A percentile compares a stretch with the other conserved stretches of the same genome.
Evolutionary conservation across 2,113 vertebrate species (phyloP).

Genomic region (Corythornis vintsioides): DNA sequence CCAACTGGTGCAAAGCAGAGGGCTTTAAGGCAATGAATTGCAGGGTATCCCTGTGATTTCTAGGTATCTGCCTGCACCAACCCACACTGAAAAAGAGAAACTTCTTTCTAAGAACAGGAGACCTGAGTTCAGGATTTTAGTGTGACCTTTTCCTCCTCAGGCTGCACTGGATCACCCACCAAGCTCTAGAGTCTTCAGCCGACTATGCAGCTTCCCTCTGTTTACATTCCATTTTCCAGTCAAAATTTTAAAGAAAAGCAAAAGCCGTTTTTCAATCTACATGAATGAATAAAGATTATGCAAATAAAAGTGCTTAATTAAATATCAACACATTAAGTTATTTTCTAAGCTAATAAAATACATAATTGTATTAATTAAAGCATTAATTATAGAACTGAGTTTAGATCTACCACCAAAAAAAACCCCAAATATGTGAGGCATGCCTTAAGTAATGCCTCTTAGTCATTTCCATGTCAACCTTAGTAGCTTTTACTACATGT

Average conservation of each 20-base stretch:
- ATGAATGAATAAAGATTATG: constrained; percentile 30
- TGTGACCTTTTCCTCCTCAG: not conserved
- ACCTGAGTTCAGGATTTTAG: not conserved
- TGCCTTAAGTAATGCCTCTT: not conserved
- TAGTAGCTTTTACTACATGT: not conserved
- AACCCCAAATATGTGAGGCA: not conserved
- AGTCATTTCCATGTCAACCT: not conserved
- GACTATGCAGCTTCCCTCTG: not conserved
- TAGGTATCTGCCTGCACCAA: fast-evolving
- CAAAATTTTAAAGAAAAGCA: not conserved
- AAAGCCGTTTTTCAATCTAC: not conserved
- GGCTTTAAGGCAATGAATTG: not conserved
- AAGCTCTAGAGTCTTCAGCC: not conserved
- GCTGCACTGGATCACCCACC: not conserved
- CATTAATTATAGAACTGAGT: constrained; percentile 11
- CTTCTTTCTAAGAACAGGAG: not conserved
- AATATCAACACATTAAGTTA: constrained; percentile 28
- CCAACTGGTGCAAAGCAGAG: not conserved
- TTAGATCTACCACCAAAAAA: not conserved
- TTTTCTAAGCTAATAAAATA: constrained; percentile 39
- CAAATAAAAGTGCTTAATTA: constrained; percentile 1
- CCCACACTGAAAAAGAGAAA: not conserved
- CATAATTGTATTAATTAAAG: not conserved
- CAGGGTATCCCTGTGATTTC: fast-evolving
- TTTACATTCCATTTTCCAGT: not conserved